Evolutionary conservation across 2,888 invertebrate genomes (phyloP).

Genomic region (Ochlodes sylvanus): DNA sequence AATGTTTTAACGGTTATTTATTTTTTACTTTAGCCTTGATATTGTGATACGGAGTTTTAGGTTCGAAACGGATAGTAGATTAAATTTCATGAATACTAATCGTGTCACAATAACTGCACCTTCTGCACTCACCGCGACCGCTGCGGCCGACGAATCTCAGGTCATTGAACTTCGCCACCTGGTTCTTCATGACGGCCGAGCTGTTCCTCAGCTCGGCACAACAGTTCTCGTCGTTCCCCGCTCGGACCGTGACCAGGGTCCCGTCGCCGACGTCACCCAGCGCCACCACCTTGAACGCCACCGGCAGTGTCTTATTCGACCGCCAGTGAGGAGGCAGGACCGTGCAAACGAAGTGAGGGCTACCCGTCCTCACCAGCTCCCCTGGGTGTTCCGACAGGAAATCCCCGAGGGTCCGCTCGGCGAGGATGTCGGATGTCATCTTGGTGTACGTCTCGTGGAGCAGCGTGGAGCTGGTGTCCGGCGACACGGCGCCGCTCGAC

Average conservation of each 20-base stretch:
- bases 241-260: conserved; percentile 97
- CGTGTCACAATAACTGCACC: conserved; percentile 76
- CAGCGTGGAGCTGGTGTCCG: conserved; percentile 89
- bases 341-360: conserved; percentile 98
- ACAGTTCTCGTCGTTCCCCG: conserved; percentile 99
- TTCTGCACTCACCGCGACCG: conserved; percentile 95
- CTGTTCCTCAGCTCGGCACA: conserved; percentile 98
- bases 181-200: conserved; percentile 98
- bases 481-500: conserved; percentile 86
- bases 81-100: conserved; percentile 43
- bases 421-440: conserved; percentile 95
- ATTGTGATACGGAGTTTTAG: not conserved
- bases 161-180: conserved; percentile 99
- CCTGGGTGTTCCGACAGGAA: conserved; percentile 96
- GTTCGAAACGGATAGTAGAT: not conserved
- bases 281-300: conserved; percentile 98
- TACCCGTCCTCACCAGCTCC: conserved; percentile 95
- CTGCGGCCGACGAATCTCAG: conserved; percentile 99
- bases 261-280: conserved; percentile 98
- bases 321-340: conserved; percentile 98
- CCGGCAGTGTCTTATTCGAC: conserved; percentile 98
- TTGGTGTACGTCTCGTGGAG: conserved; percentile 94
- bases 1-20: not conserved
- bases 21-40: not conserved
- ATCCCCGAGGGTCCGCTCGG: conserved; percentile 94